Percentiles rank a stretch among this genome's conserved stretches.
phyloP scores from a whole-genome alignment of 2,113 vertebrate species.

The Numida meleagris region DNA sequence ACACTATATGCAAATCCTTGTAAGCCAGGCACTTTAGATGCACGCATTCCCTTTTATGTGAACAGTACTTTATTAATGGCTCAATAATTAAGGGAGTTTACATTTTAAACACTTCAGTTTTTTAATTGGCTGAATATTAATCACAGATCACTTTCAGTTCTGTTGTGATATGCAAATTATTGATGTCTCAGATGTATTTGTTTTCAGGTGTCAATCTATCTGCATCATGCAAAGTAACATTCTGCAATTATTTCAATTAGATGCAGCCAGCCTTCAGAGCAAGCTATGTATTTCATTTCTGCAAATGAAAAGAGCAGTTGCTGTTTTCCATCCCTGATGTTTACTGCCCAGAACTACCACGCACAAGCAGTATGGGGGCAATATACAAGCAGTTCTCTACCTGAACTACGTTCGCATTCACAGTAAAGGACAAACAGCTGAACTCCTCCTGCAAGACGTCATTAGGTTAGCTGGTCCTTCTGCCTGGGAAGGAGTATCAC shows the following conservation, averaged over 20 bases:
- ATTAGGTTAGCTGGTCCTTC: conserved; percentile 37
- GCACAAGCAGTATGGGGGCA: conserved; percentile 18
- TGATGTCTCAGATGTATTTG: conserved; percentile 30
- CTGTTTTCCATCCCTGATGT: conserved; percentile 58
- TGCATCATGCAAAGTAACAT: conserved; percentile 46
- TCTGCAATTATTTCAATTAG: conserved; percentile 61
- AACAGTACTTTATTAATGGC: conserved; percentile 34
- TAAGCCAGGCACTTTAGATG: not conserved
- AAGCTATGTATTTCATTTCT: conserved; percentile 50
- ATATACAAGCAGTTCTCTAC: conserved; percentile 39
- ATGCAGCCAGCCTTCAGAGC: conserved; percentile 42
- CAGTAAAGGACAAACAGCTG: conserved; percentile 51
- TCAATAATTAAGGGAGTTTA: conserved; percentile 37
- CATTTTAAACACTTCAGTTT: conserved; percentile 51
- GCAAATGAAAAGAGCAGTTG: conserved; percentile 57
- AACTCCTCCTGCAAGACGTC: conserved; percentile 55
- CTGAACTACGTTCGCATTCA: conserved; percentile 57
- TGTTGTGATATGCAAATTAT: conserved; percentile 60
- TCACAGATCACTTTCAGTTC: conserved; percentile 23
- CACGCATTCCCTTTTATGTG: conserved; percentile 16
- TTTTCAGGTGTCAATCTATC: conserved; percentile 58
- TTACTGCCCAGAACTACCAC: conserved; percentile 56
- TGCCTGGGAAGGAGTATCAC: conserved; percentile 51
- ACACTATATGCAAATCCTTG: conserved; percentile 2
- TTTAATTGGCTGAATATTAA: conserved; percentile 64